A percentile compares a stretch with the other conserved stretches of the same genome.
Conservation (phyloP, 2,888 invertebrate genomes). For the Caradrina clavipalpis region DNA sequence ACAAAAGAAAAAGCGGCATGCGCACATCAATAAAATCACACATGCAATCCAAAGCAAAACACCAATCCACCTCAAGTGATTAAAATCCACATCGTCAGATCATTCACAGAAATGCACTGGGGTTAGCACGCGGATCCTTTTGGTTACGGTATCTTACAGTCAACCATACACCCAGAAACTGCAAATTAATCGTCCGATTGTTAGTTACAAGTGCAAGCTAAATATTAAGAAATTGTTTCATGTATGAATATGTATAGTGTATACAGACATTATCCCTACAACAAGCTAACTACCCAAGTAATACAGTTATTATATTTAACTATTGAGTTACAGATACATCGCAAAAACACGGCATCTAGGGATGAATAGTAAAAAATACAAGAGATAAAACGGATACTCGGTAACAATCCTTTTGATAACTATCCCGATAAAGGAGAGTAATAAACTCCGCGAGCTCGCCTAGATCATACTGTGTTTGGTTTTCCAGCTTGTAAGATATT, state of each 20-base stretch:
- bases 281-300: neutral
- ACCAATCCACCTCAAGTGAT: constrained; percentile 87
- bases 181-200: constrained; percentile 86
- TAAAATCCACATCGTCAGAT: constrained; percentile 81
- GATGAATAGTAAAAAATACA: no score
- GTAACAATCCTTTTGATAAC: no score
- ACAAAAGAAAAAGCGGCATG: constrained; percentile 55
- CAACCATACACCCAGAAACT: constrained; percentile 99
- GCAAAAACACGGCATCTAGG: neutral
- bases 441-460: no score
- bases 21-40: constrained; percentile 51
- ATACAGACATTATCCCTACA: constrained; percentile 14
- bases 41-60: constrained; percentile 75
- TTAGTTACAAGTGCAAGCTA: constrained; percentile 81
- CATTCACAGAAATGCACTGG: constrained; percentile 98
- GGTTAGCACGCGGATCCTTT: constrained; percentile 99
- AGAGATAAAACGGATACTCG: no score
- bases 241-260: constrained; percentile 15
- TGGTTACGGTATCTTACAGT: constrained; percentile 99
- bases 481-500: no score
- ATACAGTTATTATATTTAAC: neutral
- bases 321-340: neutral
- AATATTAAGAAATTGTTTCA: constrained; percentile 26
- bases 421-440: no score
- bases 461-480: no score